phyloP scores from a whole-genome alignment of 64 coral and sea anemone genomes.

The Porites australiensis region DNA sequence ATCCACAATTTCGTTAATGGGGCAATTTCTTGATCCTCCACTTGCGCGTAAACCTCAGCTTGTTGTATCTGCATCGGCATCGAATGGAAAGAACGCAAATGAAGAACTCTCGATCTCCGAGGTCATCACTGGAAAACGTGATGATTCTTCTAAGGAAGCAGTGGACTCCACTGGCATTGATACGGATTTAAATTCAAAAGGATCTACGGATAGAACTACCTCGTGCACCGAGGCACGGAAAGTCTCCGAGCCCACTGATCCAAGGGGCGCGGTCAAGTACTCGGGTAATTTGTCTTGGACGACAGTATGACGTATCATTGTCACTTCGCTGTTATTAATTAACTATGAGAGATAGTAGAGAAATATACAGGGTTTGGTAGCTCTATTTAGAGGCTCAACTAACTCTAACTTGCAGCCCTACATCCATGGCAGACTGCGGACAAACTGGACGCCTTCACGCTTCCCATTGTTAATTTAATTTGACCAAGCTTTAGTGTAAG shows the following conservation, averaged over 20 bases:
- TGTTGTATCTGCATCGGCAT: neutral
- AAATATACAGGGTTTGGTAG: neutral
- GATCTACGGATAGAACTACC: neutral
- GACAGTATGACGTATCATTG: neutral
- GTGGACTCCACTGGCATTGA: neutral
- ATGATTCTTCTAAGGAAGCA: neutral
- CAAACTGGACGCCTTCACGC: too few species aligned
- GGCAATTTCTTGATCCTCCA: slow-evolving; percentile 81
- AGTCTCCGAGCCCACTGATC: neutral
- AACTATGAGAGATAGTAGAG: neutral
- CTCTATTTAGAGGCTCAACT: too few species aligned
- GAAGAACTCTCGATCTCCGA: neutral
- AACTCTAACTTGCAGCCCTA: too few species aligned
- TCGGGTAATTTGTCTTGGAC: slow-evolving; percentile 31
- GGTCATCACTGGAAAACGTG: neutral
- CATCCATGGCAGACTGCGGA: too few species aligned
- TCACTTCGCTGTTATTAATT: neutral
- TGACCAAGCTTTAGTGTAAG: too few species aligned
- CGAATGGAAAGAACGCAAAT: neutral
- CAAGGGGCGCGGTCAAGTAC: neutral
- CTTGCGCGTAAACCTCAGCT: slow-evolving; percentile 63
- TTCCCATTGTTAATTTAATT: too few species aligned
- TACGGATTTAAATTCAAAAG: neutral
- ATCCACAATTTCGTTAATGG: slow-evolving; percentile 83
- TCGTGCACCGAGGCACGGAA: slow-evolving; percentile 24